phyloP scores from a whole-genome alignment of 2,888 invertebrate species.

The Oscheius sp. region DNA sequence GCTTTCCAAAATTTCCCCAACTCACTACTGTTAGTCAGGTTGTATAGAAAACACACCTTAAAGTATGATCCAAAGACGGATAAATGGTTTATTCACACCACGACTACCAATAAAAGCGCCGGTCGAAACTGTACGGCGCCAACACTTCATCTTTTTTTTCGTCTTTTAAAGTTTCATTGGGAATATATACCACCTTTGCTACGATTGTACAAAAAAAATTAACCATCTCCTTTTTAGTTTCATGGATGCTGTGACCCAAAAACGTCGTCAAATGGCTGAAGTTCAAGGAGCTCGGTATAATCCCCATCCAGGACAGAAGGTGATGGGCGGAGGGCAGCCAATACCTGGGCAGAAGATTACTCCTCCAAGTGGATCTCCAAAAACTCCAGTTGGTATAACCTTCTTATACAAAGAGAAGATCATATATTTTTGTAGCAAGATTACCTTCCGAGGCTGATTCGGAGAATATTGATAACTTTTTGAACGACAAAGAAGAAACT shows the following conservation, averaged over 20 bases:
- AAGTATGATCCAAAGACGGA: too few species aligned
- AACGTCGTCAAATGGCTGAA: constrained; percentile 43
- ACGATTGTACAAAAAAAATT: background rate
- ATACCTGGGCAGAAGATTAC: constrained; percentile 45
- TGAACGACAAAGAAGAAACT: constrained; percentile 38
- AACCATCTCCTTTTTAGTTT: constrained; percentile 35
- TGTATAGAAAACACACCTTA: too few species aligned
- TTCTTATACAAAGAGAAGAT: background rate
- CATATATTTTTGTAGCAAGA: background rate
- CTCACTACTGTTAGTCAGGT: too few species aligned
- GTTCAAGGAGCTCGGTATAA: constrained; percentile 33
- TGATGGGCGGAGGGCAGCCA: constrained; percentile 56
- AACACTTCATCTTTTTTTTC: too few species aligned
- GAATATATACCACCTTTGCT: too few species aligned
- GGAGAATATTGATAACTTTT: constrained; percentile 42
- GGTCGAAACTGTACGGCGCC: too few species aligned
- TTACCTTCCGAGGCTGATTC: constrained; percentile 32
- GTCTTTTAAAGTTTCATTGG: too few species aligned
- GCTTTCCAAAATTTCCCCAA: too few species aligned
- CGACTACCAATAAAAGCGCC: too few species aligned
- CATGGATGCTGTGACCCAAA: constrained; percentile 49
- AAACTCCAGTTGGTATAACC: background rate
- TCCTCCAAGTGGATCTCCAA: background rate
- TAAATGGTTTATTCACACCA: too few species aligned
- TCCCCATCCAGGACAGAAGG: constrained; percentile 33